phyloP scores from a whole-genome alignment of 1,140 invertebrate genomes.

The Dermatophagoides farinae region DNA sequence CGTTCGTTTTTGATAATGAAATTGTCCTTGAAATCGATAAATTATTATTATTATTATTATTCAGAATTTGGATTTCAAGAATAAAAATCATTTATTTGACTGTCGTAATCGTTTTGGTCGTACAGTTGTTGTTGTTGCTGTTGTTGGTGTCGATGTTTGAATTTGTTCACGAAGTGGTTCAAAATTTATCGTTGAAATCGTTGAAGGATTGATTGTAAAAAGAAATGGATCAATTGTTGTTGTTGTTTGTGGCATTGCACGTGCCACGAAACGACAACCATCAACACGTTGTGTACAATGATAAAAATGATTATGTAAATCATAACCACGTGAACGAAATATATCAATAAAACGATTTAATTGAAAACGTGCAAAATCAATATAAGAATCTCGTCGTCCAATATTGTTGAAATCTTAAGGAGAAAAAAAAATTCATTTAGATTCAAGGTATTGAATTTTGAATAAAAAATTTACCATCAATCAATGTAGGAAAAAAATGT shows the following conservation, averaged over 20 bases:
- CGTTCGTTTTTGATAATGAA: too few relatives aligned
- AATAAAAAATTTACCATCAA: neutral
- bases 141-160: too few relatives aligned
- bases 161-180: too few relatives aligned
- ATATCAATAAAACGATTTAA: constrained; percentile 4
- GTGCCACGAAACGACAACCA: neutral
- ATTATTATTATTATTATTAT: too few relatives aligned
- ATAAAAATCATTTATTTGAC: too few relatives aligned
- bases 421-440: neutral
- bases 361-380: neutral
- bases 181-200: too few relatives aligned
- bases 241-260: neutral
- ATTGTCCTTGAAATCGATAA: too few relatives aligned
- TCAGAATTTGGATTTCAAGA: too few relatives aligned
- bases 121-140: too few relatives aligned
- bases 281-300: neutral
- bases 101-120: too few relatives aligned
- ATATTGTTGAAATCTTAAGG: neutral
- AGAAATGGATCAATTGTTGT: neutral
- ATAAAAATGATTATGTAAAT: neutral
- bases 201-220: too few relatives aligned
- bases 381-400: neutral
- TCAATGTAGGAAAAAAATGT: neutral
- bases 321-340: neutral
- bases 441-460: neutral